Conservation (phyloP, 2,888 invertebrate genomes). For the Biston stratarius region DNA sequence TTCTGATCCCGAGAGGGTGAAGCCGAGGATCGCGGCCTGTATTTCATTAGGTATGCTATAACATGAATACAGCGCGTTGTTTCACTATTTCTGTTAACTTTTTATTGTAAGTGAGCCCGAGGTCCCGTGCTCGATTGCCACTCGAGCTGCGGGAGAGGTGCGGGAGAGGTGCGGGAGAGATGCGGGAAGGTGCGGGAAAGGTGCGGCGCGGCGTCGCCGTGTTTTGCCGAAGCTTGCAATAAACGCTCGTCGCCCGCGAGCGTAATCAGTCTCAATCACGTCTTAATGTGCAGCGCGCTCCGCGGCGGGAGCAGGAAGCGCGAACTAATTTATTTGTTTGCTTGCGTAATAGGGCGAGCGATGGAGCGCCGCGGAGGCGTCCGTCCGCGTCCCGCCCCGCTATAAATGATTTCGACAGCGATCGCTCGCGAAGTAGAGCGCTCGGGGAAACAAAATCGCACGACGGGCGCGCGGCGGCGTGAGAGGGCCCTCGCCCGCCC, state of each 20-base stretch:
- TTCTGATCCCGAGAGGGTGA: too few relatives aligned
- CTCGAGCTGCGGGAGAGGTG: too few relatives aligned
- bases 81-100: too few relatives aligned
- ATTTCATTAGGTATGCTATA: too few relatives aligned
- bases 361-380: slow-evolving; percentile 19
- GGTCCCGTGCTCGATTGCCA: too few relatives aligned
- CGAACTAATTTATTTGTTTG: slow-evolving; percentile 20
- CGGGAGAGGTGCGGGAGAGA: too few relatives aligned
- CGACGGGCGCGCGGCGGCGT: slow-evolving; percentile 4
- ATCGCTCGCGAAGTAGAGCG: slow-evolving; percentile 39
- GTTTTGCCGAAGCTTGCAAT: too few relatives aligned
- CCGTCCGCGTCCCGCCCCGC: slow-evolving; percentile 30
- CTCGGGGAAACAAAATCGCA: slow-evolving; percentile 37
- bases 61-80: too few relatives aligned
- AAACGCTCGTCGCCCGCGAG: background rate
- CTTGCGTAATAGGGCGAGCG: slow-evolving; percentile 13
- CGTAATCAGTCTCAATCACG: background rate
- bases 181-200: too few relatives aligned
- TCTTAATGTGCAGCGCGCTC: background rate
- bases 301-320: background rate
- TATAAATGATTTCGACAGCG: slow-evolving; percentile 42
- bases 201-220: too few relatives aligned
- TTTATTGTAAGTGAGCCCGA: too few relatives aligned
- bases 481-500: background rate
- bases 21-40: too few relatives aligned